phyloP scores from a whole-genome alignment of 2,888 invertebrate species.

The Pseudococcus viburni region DNA sequence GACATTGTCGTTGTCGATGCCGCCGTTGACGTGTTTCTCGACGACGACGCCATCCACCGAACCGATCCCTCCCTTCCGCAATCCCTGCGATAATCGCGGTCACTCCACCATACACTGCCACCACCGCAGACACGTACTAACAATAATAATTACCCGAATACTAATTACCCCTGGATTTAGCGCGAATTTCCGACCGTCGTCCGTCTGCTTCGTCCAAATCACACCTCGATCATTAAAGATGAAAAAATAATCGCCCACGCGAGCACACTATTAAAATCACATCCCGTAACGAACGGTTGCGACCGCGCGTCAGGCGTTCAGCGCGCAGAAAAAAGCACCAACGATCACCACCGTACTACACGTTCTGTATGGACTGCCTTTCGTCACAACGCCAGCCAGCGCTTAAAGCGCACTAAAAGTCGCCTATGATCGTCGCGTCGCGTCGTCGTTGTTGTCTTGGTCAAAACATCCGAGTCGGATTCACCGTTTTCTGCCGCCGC shows the following conservation, averaged over 20 bases:
- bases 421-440: not conserved
- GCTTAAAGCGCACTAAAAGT: constrained; percentile 21
- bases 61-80: not conserved
- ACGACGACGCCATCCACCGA: not conserved
- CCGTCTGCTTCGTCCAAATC: not conserved
- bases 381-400: not conserved
- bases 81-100: not conserved
- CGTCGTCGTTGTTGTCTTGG: constrained; percentile 13
- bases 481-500: not conserved
- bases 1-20: not conserved
- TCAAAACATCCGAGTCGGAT: not conserved
- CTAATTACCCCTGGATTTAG: not conserved
- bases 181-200: not conserved
- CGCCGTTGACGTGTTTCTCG: not conserved
- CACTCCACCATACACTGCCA: constrained; percentile 16
- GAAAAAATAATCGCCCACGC: constrained; percentile 22
- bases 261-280: not conserved
- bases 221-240: not conserved
- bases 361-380: constrained; percentile 6
- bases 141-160: not conserved
- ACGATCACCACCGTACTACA: not conserved
- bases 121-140: not conserved
- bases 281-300: not conserved
- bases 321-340: not conserved
- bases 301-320: not conserved